Percentiles rank a stretch among this genome's conserved stretches.
Evolutionary conservation across 53 echinoderm and acorn worm species (phyloP).

Genomic region (Henricia sp.): DNA sequence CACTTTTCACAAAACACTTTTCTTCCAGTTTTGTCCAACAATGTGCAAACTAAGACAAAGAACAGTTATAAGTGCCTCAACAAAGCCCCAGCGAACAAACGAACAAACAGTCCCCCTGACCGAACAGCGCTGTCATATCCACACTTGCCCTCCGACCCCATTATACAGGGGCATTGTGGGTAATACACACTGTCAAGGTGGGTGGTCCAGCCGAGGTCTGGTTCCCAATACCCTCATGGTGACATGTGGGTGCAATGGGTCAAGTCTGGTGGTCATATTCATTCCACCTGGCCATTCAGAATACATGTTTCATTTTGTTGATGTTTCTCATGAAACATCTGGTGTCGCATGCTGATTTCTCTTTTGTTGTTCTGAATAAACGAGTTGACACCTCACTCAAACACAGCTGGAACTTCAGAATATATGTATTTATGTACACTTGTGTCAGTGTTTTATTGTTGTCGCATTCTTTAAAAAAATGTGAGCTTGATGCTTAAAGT

Average conservation of each 20-base stretch:
- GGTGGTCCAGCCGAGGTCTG: conserved; percentile 40
- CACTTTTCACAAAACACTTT: too few relatives aligned
- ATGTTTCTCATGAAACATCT: neutral
- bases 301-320: neutral
- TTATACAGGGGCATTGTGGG: conserved; percentile 32
- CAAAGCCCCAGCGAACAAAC: neutral
- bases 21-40: too few relatives aligned
- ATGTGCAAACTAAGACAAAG: too few relatives aligned
- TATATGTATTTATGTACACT: too few relatives aligned
- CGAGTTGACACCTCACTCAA: too few relatives aligned
- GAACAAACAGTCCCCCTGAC: neutral
- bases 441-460: too few relatives aligned
- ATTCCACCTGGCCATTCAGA: neutral
- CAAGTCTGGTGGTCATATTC: conserved; percentile 8
- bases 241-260: neutral
- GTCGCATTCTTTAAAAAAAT: too few relatives aligned
- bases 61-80: too few relatives aligned
- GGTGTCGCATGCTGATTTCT: too few relatives aligned
- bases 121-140: neutral
- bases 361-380: neutral
- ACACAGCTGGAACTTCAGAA: too few relatives aligned
- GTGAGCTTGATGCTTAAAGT: too few relatives aligned
- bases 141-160: conserved; percentile 38
- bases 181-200: conserved; percentile 27
- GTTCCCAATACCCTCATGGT: neutral